Percentiles rank a stretch among this genome's conserved stretches.
Conservation (phyloP, 2,888 invertebrate genomes). For the Trichogramma evanescens region DNA sequence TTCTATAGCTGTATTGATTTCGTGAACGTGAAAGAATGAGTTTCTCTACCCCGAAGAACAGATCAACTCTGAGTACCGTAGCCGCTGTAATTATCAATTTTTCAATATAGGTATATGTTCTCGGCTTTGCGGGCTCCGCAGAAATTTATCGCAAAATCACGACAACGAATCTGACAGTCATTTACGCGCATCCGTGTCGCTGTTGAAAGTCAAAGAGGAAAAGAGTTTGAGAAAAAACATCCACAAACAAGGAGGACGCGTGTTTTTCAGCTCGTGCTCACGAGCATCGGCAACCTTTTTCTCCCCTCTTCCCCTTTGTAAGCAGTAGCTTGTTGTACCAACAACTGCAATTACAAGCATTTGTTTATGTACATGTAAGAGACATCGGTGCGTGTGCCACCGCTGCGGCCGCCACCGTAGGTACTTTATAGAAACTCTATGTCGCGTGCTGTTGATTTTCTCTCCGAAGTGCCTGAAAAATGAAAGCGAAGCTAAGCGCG, state of each 20-base stretch:
- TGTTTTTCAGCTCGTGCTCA: not conserved
- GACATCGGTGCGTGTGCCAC: not conserved
- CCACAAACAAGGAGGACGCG: not conserved
- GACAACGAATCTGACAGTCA: conserved; percentile 12
- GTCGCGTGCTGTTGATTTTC: too few species aligned
- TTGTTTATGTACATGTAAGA: not conserved
- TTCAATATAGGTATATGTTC: not conserved
- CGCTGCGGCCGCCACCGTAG: not conserved
- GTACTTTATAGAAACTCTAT: too few species aligned
- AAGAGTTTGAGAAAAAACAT: conserved; percentile 2
- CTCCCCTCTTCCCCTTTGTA: too few species aligned
- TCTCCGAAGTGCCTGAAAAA: too few species aligned
- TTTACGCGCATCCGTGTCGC: not conserved
- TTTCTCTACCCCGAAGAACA: too few species aligned
- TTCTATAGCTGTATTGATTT: too few species aligned
- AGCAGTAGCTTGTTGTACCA: not conserved
- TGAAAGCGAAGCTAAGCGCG: too few species aligned
- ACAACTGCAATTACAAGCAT: conserved; percentile 19
- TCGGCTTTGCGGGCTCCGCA: not conserved
- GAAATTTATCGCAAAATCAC: conserved; percentile 19
- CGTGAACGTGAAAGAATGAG: too few species aligned
- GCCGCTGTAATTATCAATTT: conserved; percentile 13
- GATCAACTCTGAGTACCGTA: too few species aligned
- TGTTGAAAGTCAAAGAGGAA: too few species aligned
- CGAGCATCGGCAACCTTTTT: not conserved